A percentile compares a stretch with the other conserved stretches of the same genome.
These are phyloP conservation scores for Cantharis lateralis DNA, from an alignment of 2,888 invertebrate species.

Conservation along the genomic window DNA sequence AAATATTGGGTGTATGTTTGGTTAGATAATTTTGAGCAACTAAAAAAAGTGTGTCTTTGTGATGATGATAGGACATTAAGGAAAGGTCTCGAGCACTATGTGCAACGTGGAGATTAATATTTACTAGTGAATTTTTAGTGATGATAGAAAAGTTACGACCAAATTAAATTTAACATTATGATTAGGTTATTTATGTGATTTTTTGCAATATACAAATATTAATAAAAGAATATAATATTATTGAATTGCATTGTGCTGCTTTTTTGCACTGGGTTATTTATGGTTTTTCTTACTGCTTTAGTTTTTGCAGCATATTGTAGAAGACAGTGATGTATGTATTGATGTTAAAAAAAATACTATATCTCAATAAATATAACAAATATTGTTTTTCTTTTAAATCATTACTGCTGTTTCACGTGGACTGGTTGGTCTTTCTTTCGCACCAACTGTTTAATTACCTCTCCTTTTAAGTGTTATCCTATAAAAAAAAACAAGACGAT, in stretches of 20 bases:
- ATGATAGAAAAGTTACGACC: conserved; percentile 34
- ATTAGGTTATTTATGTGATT: conserved; percentile 48
- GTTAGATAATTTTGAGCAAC: conserved; percentile 6
- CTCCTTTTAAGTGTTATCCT: no score
- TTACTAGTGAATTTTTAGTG: conserved; percentile 35
- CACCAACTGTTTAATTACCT: no score
- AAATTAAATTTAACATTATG: conserved; percentile 33
- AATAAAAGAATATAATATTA: conserved; percentile 9
- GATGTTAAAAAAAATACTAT: conserved; percentile 44
- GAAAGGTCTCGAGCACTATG: conserved; percentile 1
- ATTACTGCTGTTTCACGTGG: background rate
- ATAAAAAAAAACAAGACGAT: no score
- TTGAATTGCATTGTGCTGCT: conserved; percentile 26
- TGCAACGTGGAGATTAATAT: conserved; percentile 9
- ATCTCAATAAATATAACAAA: conserved; percentile 27
- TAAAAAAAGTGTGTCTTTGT: background rate
- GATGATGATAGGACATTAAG: conserved; percentile 3
- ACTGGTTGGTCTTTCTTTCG: no score
- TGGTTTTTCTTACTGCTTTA: conserved; percentile 47
- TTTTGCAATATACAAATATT: conserved; percentile 46
- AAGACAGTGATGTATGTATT: conserved; percentile 51
- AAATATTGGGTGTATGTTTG: conserved; percentile 19
- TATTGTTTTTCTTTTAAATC: conserved; percentile 2
- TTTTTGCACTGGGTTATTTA: conserved; percentile 49
- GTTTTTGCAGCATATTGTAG: conserved; percentile 47